Evolutionary conservation across 2,113 vertebrate genomes (phyloP).

Genomic region (Paradisaea rubra): DNA sequence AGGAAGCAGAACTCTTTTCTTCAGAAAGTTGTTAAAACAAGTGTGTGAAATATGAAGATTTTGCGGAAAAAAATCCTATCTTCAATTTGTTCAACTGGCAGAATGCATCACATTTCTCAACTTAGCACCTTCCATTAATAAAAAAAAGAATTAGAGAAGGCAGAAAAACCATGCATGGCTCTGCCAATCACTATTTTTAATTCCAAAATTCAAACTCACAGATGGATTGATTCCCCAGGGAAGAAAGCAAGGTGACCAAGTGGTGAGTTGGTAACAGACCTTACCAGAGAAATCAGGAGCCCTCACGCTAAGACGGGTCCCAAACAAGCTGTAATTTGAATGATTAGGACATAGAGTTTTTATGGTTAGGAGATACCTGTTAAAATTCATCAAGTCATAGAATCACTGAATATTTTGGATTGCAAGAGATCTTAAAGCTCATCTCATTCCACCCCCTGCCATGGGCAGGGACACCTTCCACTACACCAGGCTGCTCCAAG

Average conservation of each 20-base stretch:
- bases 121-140: not conserved
- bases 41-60: not conserved
- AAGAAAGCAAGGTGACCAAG: not conserved
- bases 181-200: not conserved
- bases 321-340: not conserved
- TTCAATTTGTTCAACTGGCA: not conserved
- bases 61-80: not conserved
- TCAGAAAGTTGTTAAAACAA: not conserved
- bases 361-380: not conserved
- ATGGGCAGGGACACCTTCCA: not conserved
- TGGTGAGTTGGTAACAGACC: not conserved
- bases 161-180: not conserved
- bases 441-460: not conserved
- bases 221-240: not conserved
- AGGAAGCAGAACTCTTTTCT: not conserved
- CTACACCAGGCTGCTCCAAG: not conserved
- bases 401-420: not conserved
- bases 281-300: not conserved
- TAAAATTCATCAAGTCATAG: not conserved
- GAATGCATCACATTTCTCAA: not conserved
- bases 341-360: not conserved
- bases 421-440: not conserved
- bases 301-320: not conserved
- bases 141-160: accelerated
- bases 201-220: not conserved